Base-by-base conservation (phyloP, 1,140 invertebrate species). In the Archivesica marissinica region DNA sequence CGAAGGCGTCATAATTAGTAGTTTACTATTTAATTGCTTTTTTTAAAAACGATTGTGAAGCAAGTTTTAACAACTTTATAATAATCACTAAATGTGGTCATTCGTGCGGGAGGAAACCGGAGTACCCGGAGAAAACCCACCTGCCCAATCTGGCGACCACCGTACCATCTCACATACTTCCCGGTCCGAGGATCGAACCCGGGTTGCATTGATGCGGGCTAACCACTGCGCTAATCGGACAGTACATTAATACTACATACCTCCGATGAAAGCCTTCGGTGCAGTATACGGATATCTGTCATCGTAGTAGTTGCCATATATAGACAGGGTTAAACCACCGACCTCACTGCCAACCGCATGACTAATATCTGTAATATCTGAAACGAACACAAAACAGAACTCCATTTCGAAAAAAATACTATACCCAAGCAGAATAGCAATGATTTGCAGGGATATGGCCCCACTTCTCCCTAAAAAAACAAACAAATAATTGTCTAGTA, bases 301-400 rank as follows among this genome's bases (percentile, higher is more conserved):
- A 39, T 84, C 81, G 66, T 64, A 75, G 28, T 75, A 50, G 15
- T 44, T 75, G 1, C 81, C 81, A 52, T 75, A 33, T 0, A 84
- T 84, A 6, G 68, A 64, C 25, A 84, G 41, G 1, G 2, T 23
- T 13, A 84, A 28, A 15, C 81, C 81, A 4, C 81, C 81, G 17
- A 39, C 59, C 38, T 33, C 23, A 41, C 81, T 84, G 15, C 81
- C 81, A 7, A 23, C 11, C 0, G 70, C 20, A 30, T 64, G 70
- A 39, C 41, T 75, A 25, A 84, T 76, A 39, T 20, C 25, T 17
- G 70, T 66, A n/a, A 75, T 75, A 15, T 84, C 81, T 84, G 81
- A 17, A 76, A 76, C 0, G 30, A 6, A 72, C n/a, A n/a, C n/a
- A n/a, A 61, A n/a, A 17, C 28, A n/a, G 41, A 47, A 47, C 7